Conservation (phyloP, 2,113 vertebrate genomes). For the Glaucidium brasilianum region DNA sequence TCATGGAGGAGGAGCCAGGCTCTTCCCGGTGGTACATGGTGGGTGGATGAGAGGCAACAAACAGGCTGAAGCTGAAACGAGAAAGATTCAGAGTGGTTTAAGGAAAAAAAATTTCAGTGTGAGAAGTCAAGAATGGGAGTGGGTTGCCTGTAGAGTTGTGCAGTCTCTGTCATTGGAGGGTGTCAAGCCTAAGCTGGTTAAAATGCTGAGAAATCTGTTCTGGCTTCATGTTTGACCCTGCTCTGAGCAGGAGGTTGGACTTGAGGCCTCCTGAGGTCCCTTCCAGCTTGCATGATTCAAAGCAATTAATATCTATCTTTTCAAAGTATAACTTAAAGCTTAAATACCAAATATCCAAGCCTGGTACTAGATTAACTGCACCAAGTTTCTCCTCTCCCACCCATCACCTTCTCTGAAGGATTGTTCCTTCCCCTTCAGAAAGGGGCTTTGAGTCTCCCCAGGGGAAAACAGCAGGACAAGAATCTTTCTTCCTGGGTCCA, state of each 20-base stretch:
- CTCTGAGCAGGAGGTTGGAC: not conserved
- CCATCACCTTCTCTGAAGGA: not conserved
- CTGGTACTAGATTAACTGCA: not conserved
- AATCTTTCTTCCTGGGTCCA: not conserved
- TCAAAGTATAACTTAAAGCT: not conserved
- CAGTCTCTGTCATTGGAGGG: not conserved
- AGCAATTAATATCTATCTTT: not conserved
- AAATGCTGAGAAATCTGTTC: not conserved
- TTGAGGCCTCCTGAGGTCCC: not conserved
- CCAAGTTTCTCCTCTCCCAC: not conserved
- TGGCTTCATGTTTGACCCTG: not conserved
- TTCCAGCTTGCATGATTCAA: not conserved
- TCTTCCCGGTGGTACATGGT: not conserved
- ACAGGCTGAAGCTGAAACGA: not conserved
- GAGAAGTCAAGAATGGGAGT: not conserved
- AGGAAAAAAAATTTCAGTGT: not conserved
- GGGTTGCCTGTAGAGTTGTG: not conserved
- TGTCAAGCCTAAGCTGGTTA: not conserved
- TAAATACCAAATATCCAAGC: not conserved
- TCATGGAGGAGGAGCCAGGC: not conserved
- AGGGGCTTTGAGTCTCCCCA: not conserved
- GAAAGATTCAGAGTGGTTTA: not conserved
- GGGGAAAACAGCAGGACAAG: not conserved
- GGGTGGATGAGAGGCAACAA: not conserved
- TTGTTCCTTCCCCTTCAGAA: not conserved